A percentile compares a stretch with the other conserved stretches of the same genome.
phyloP scores from a whole-genome alignment of 2,113 vertebrate genomes.

The Charadrius vociferus region DNA sequence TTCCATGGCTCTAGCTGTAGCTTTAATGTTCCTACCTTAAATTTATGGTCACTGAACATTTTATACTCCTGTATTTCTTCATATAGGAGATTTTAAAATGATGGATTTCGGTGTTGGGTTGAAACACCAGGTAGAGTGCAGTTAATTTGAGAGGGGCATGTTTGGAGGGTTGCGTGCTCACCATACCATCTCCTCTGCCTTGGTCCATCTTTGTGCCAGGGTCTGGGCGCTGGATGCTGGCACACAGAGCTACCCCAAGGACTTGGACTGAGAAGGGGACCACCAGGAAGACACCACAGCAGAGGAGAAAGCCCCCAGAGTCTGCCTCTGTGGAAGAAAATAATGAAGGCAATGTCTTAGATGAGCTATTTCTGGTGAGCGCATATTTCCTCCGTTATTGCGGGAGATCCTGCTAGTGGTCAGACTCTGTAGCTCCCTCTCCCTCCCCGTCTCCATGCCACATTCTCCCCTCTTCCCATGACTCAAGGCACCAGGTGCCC shows the following conservation, averaged over 20 bases:
- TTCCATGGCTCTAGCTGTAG: background rate
- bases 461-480: background rate
- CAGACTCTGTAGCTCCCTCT: background rate
- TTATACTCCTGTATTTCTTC: background rate
- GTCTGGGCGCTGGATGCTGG: constrained; percentile 75
- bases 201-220: background rate
- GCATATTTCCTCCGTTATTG: background rate
- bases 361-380: constrained; percentile 74
- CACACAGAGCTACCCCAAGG: constrained; percentile 48
- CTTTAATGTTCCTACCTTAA: background rate
- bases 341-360: constrained; percentile 47
- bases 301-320: background rate
- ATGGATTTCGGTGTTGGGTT: background rate
- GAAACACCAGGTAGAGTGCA: background rate
- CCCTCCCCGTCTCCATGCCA: too few species aligned
- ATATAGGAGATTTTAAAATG: background rate
- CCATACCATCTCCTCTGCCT: background rate
- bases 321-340: background rate
- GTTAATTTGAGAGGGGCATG: background rate
- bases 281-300: background rate
- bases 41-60: background rate
- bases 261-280: background rate
- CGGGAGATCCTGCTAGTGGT: background rate
- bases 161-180: background rate
- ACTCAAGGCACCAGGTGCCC: background rate